phyloP scores from a whole-genome alignment of 2,113 vertebrate genomes.

The Stegostoma tigrinum region DNA sequence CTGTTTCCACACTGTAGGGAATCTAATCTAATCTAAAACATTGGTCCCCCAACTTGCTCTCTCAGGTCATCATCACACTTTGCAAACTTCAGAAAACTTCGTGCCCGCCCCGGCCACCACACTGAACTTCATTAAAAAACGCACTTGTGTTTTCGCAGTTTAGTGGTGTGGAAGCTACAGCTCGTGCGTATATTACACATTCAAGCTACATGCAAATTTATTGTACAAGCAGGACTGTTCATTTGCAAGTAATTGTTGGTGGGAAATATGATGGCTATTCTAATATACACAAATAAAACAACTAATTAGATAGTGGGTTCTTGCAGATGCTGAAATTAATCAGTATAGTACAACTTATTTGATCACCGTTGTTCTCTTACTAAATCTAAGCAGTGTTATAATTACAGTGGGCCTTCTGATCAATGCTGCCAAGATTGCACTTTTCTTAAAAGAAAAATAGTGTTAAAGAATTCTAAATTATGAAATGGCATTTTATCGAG shows the following conservation, averaged over 20 bases:
- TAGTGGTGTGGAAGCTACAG: not conserved
- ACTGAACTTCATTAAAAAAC: not conserved
- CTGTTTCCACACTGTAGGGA: too few relatives aligned
- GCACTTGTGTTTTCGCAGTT: not conserved
- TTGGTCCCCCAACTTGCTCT: too few relatives aligned
- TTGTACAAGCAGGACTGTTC: not conserved
- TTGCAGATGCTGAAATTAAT: not conserved
- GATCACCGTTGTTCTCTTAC: not conserved
- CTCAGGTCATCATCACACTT: not conserved
- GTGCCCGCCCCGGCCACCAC: not conserved
- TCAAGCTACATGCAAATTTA: not conserved
- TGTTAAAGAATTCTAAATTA: not conserved
- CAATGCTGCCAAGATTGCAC: not conserved
- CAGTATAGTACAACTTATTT: not conserved
- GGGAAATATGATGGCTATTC: constrained; percentile 17
- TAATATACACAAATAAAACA: not conserved
- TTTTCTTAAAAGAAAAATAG: not conserved
- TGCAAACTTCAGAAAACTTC: not conserved
- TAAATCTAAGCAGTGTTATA: not conserved
- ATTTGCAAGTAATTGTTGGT: constrained; percentile 28
- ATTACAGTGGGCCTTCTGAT: not conserved
- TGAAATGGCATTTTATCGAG: not conserved
- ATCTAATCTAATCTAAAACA: too few relatives aligned
- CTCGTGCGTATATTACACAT: not conserved
- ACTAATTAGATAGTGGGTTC: not conserved